Percentiles rank a stretch among this genome's conserved stretches.
Evolutionary conservation across 2,113 vertebrate genomes (phyloP).

Genomic region (Zosterops pallidus): DNA sequence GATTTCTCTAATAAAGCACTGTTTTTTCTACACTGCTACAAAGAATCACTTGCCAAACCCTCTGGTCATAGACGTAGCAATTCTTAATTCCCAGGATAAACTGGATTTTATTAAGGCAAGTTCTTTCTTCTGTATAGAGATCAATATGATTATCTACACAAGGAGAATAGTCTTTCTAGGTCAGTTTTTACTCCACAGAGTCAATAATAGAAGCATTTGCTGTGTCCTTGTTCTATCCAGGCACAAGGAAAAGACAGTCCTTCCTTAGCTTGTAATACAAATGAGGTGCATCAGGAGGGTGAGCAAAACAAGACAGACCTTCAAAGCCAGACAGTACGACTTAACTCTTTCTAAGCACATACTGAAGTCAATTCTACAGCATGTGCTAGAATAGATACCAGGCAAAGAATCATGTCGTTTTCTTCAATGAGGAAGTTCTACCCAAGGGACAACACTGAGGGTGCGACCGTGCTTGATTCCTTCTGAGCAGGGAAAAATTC

Average conservation of each 20-base stretch:
- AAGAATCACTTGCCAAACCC: not conserved
- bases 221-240: not conserved
- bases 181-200: not conserved
- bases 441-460: not conserved
- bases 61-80: not conserved
- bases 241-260: not conserved
- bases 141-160: not conserved
- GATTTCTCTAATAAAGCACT: not conserved
- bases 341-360: not conserved
- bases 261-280: not conserved
- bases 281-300: not conserved
- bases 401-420: accelerated
- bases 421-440: not conserved
- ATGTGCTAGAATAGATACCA: not conserved
- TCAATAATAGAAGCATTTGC: not conserved
- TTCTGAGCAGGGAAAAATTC: not conserved
- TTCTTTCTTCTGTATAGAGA: not conserved
- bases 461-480: not conserved
- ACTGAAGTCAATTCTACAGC: not conserved
- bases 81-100: not conserved
- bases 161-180: not conserved
- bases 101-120: not conserved
- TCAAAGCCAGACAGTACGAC: not conserved
- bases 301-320: not conserved
- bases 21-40: not conserved